These are phyloP conservation scores for Macrotus californicus DNA, from an alignment of 2,113 vertebrate genomes.

Conservation along the genomic window DNA sequence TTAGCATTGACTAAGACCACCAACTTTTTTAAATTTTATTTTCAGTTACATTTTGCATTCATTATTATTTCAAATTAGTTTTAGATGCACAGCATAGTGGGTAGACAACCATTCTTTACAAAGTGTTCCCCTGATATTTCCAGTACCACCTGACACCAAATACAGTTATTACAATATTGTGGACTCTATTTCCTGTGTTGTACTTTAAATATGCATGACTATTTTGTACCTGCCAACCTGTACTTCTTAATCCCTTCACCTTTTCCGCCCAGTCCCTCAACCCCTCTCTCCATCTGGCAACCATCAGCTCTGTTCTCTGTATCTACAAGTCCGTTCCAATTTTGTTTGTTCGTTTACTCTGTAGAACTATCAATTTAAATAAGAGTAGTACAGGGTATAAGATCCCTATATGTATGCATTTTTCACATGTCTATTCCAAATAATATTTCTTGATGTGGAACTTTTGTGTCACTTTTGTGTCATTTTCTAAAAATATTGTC, in stretches of 20 bases:
- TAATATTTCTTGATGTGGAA: not conserved
- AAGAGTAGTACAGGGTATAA: not conserved
- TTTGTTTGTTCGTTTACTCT: not conserved
- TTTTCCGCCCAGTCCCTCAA: not conserved
- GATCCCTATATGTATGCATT: not conserved
- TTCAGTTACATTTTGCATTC: not conserved
- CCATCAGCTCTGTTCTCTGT: not conserved
- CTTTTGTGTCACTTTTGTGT: too few relatives aligned
- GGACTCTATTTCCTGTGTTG: not conserved
- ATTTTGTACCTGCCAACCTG: not conserved
- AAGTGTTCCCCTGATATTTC: not conserved
- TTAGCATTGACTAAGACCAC: not conserved
- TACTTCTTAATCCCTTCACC: not conserved
- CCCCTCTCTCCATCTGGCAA: not conserved
- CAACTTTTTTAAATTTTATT: not conserved
- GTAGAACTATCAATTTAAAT: not conserved
- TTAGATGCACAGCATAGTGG: not conserved
- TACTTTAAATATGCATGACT: not conserved
- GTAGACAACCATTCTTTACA: not conserved
- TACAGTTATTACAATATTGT: not conserved
- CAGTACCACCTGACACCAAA: not conserved
- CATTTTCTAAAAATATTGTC: not conserved
- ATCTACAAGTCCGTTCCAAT: not conserved
- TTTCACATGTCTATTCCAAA: not conserved
- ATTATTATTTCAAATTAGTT: not conserved